Conservation (phyloP, 2,113 vertebrate genomes). For the Neogale vison region DNA sequence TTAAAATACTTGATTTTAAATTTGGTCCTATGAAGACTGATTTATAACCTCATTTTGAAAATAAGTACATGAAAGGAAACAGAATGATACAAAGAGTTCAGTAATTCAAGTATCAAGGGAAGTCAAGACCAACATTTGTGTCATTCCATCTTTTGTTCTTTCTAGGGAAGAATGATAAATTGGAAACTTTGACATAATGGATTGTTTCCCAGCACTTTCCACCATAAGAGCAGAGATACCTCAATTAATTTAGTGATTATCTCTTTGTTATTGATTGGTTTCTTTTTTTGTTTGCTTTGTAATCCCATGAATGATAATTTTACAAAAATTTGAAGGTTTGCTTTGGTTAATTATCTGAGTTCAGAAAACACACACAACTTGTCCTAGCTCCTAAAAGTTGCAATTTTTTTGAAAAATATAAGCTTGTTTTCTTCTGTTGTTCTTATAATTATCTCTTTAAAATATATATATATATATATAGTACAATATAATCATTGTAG, state of each 20-base stretch:
- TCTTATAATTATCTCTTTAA: not conserved
- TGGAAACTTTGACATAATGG: not conserved
- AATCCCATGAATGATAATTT: not conserved
- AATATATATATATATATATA: not conserved
- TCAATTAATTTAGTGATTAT: not conserved
- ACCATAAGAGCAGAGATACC: not conserved
- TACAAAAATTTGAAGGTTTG: not conserved
- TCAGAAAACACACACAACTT: not conserved
- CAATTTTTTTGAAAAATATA: not conserved
- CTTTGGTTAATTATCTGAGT: not conserved
- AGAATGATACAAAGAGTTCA: not conserved
- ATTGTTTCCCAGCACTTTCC: not conserved
- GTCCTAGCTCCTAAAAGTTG: not conserved
- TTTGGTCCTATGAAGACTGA: not conserved
- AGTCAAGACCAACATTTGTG: not conserved
- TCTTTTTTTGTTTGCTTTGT: not conserved
- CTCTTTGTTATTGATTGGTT: not conserved
- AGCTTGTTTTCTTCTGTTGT: not conserved
- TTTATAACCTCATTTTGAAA: not conserved
- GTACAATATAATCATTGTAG: not conserved
- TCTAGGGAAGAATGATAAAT: not conserved
- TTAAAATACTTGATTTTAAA: not conserved
- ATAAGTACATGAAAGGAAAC: not conserved
- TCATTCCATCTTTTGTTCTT: not conserved
- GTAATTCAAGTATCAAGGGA: not conserved